Evolutionary conservation across 2,113 vertebrate genomes (phyloP), one percentile per base, ranked within the genome.

Genomic region (Anoura caudifer): DNA sequence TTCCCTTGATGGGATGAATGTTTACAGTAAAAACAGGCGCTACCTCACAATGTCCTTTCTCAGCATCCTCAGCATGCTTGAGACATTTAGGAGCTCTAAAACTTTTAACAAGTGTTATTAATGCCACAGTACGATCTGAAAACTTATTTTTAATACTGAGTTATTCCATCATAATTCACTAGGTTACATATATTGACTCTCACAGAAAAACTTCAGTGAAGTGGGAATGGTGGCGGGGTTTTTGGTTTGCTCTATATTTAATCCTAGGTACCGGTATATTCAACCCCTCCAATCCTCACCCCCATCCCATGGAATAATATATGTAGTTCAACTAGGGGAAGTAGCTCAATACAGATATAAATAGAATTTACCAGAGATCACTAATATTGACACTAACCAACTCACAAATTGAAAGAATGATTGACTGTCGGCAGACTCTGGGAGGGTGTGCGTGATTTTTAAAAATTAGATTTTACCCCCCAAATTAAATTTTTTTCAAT

Each of bases 371-470:
- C 84, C 56, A 89, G 75, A 69, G 59, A 81, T 56, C 86, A 91
- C 43, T 86, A 83, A 84, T 38, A 69, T 28, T 63, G 72, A 38
- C n/a, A 82, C 38, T 63, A 96, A 92, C 41, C 81, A 77, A 92
- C 45, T 77, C 80, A 82, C 24, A 84, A 87, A 95, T 61, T 93
- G 88, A 96, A 95, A 89, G 70, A 95, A 83, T 86, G 65, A 92
- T 2, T 54, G 70, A 90, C 28, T 70, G 36, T 87, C 20, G 88
- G 56, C 65, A 88, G 50, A 81, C 65, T 91, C 50, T 72, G 7
- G 26, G 17, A 87, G 26, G 36, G 52, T 31, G 41, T 33, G 22
- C 75, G 5, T 33, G 17, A 80, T 65, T 93, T 95, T 92, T 70
- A 41, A 75, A 85, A 91, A 86, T 89, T 50, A 90, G 28, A 85